Conservation (phyloP, 2,797 vertebrate genomes). For the Cirrhinus molitorella region DNA sequence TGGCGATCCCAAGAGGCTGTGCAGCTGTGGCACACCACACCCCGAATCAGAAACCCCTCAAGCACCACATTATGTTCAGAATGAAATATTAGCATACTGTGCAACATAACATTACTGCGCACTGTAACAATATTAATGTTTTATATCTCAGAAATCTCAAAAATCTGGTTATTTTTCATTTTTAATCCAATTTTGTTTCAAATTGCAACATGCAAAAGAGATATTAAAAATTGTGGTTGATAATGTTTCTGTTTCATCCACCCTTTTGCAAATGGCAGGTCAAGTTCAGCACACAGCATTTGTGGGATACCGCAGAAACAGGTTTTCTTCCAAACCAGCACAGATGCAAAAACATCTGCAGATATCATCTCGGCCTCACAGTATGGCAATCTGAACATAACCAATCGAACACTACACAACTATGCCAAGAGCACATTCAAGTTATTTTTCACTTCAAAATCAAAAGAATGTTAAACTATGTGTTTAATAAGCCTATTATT, state of each 20-base stretch:
- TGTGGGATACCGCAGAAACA: background rate
- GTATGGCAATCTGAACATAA: background rate
- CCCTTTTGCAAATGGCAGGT: background rate
- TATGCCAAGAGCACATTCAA: background rate
- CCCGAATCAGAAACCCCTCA: slow-evolving; percentile 52
- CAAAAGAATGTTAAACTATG: background rate
- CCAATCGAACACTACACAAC: background rate
- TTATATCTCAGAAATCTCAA: background rate
- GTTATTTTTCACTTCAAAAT: background rate
- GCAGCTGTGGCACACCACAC: slow-evolving; percentile 59
- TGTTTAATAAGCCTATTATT: background rate
- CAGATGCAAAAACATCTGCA: slow-evolving; percentile 11
- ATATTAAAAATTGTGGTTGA: background rate
- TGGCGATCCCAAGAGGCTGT: slow-evolving; percentile 14
- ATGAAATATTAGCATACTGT: background rate
- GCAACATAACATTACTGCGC: too few species aligned
- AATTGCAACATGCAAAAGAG: background rate
- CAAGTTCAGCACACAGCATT: background rate
- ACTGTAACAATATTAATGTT: background rate
- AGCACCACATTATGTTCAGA: slow-evolving; percentile 1
- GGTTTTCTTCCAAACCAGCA: slow-evolving; percentile 1
- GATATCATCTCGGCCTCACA: background rate
- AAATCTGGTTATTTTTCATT: background rate
- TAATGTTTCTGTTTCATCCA: background rate
- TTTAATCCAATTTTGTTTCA: background rate